These are phyloP conservation scores for Acanthoscelides obtectus DNA, from an alignment of 2,888 invertebrate species.

Conservation along the genomic window DNA sequence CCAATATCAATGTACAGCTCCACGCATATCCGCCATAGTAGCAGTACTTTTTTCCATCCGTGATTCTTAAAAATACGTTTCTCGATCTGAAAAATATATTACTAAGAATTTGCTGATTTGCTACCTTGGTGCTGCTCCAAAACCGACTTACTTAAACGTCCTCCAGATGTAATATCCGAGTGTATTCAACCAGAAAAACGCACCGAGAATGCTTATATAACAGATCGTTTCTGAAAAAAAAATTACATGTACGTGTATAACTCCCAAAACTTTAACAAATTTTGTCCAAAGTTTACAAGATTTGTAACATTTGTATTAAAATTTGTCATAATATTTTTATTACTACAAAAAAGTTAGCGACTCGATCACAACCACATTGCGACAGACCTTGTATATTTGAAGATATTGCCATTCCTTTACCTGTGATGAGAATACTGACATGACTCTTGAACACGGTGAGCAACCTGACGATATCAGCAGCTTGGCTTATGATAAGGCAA, in stretches of 20 bases:
- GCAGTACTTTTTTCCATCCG: slow-evolving; percentile 81
- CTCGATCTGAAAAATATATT: slow-evolving; percentile 57
- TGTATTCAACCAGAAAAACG: slow-evolving; percentile 84
- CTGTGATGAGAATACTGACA: slow-evolving; percentile 74
- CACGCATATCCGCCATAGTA: slow-evolving; percentile 81
- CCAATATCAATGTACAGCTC: slow-evolving; percentile 67
- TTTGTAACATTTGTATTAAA: no score
- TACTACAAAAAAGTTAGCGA: no score
- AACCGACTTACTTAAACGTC: slow-evolving; percentile 64
- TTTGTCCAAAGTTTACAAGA: no score
- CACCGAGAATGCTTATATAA: slow-evolving; percentile 70
- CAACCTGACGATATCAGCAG: slow-evolving; percentile 72
- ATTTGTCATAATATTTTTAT: no score
- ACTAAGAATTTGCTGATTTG: background rate
- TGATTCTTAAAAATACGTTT: slow-evolving; percentile 78
- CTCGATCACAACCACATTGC: no score
- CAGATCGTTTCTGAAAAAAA: slow-evolving; percentile 66
- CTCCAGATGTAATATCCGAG: slow-evolving; percentile 86
- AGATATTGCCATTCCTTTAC: slow-evolving; percentile 44
- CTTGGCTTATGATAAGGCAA: slow-evolving; percentile 72
- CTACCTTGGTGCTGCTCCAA: background rate
- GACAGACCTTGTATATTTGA: background rate
- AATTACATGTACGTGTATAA: no score
- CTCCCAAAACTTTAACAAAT: no score
- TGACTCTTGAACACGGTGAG: slow-evolving; percentile 78